Evolutionary conservation across 1,140 invertebrate genomes (phyloP), one percentile per base, ranked within the genome.

Genomic region (Lasioglossum baleicum): DNA sequence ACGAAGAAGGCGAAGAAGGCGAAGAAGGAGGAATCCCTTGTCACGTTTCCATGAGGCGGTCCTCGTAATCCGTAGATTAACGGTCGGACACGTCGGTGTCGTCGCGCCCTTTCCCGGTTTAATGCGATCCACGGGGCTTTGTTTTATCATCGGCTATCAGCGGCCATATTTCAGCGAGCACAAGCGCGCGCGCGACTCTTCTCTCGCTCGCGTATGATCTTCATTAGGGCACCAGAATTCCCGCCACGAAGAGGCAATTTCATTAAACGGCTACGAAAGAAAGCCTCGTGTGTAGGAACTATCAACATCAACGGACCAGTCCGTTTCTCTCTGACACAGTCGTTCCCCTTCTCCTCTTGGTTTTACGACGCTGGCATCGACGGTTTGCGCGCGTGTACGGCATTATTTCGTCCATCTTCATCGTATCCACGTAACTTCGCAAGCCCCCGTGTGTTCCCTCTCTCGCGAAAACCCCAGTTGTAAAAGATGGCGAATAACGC

Each of bases 231-330:
- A 81, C 84, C 60, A 77, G 83, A 86, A 91, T 89, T 90, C 82
- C 81, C 81, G 73, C 82, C 85, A 85, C 86, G 84, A 67, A 79
- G 75, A 81, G 85, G 75, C 69, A 74, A 74, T 85, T 85, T 90
- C 81, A 89, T 90, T 90, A 90, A 76, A 64, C 67, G 75, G 72
- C 61, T 63, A 70, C 67, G 66, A 64, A 80, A 68, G 76, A 42
- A 82, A 80, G 53, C 44, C 8, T 2, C 56, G 56, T 77, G 81
- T 85, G 75, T 74, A 82, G 83, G 86, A 87, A 92, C 90, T 90
- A 92, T 89, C 88, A 92, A 90, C 88, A 87, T 82, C 80, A 87
- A 85, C 88, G 89, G 26, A 7, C 51, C 15, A 64, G 87, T 92
- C 90, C 88, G 86, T 88, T 90, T 87, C 68, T 53, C 44, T 48